phyloP scores from a whole-genome alignment of 2,113 vertebrate species.

The Capreolus pygargus region DNA sequence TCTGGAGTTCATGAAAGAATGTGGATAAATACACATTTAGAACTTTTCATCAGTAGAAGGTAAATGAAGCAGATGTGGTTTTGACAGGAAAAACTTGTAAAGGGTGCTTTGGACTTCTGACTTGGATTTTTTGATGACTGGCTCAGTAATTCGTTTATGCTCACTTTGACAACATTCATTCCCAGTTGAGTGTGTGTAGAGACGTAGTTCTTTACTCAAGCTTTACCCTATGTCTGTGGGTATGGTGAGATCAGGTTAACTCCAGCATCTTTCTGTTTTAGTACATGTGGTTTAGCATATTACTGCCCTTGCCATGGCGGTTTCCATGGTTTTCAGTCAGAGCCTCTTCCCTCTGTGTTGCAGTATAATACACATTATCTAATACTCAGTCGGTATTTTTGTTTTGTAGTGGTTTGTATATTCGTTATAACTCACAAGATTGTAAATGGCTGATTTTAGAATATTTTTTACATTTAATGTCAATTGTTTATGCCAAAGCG shows the following conservation, averaged over 20 bases:
- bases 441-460: not conserved
- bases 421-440: not conserved
- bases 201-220: not conserved
- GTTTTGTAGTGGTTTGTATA: not conserved
- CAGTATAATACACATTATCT: not conserved
- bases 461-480: not conserved
- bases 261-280: not conserved
- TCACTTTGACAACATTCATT: not conserved
- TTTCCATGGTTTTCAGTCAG: not conserved
- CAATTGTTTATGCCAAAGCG: not conserved
- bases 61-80: not conserved
- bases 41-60: constrained; percentile 31
- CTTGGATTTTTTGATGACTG: constrained; percentile 30
- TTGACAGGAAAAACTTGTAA: not conserved
- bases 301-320: not conserved
- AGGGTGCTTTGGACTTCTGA: not conserved
- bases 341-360: not conserved
- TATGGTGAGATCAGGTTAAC: not conserved
- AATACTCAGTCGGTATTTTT: not conserved
- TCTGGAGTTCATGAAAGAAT: not conserved
- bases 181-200: not conserved
- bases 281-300: not conserved
- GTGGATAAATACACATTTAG: not conserved
- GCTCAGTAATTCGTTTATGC: constrained; percentile 15
- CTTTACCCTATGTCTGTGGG: not conserved